Evolutionary conservation across 2,888 invertebrate species (phyloP).

Genomic region (Orchesellides sinensis): DNA sequence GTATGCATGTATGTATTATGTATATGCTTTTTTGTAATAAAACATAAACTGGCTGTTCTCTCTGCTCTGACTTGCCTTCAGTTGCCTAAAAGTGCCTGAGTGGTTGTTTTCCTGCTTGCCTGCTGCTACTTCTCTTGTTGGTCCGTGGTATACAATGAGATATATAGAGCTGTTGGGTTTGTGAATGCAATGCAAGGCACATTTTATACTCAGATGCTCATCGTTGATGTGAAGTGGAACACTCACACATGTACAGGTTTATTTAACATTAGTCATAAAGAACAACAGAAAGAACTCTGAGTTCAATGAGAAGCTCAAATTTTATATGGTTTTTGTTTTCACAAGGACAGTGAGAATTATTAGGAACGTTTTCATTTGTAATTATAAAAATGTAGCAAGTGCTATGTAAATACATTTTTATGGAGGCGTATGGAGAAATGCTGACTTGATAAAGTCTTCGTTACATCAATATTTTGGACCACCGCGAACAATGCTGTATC

Average conservation of each 20-base stretch:
- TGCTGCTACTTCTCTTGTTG: slow-evolving; percentile 46
- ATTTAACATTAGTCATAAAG: background rate
- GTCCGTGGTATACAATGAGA: slow-evolving; percentile 17
- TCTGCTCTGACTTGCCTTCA: background rate
- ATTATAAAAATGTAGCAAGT: no score
- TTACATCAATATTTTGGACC: no score
- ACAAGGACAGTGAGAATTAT: no score
- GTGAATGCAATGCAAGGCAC: background rate
- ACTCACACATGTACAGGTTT: no score
- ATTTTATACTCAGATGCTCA: background rate
- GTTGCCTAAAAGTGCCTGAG: slow-evolving; percentile 35
- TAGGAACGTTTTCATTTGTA: no score
- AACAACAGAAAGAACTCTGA: background rate
- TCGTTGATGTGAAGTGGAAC: no score
- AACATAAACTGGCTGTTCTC: background rate
- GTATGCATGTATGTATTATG: background rate
- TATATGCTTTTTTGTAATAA: background rate
- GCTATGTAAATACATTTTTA: no score
- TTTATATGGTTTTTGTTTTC: no score
- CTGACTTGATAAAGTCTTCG: no score
- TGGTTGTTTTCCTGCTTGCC: slow-evolving; percentile 48
- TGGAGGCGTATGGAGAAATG: no score
- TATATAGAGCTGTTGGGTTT: background rate
- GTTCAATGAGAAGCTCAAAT: background rate
- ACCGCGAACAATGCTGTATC: no score